Evolutionary conservation across 2,888 invertebrate species (phyloP), one percentile per base, ranked within the genome.

Genomic region (Microctonus brassicae): DNA sequence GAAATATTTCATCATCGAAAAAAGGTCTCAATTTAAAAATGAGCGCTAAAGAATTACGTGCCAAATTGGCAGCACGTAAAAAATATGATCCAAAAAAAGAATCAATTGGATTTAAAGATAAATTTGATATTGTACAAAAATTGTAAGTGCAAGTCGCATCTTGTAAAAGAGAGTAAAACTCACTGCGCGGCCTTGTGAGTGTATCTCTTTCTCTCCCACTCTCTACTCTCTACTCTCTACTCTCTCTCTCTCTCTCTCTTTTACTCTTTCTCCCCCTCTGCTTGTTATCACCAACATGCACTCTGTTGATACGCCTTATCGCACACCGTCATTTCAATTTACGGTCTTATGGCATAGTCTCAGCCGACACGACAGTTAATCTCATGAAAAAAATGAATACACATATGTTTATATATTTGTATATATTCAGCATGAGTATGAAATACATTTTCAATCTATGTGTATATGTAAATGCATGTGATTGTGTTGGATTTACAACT

Each of bases 71-170:
- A 62, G 92, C 94, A 73, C 94, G 93, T 87, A 97, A 96, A 88
- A 95, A 95, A 88, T 92, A 94, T 86, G 96, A 97, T 88, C 96
- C 97, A 53, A 96, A 96, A 88, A 95, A 94, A 88, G 94, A 95
- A 84, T 92, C 93, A 62, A 93, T 97, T 89, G 96, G 96, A 89
- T 93, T 97, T 85, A 94, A 94, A 88, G 94, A 95, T 90, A 97
- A 97, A 89, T 96, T 96, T 86, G 96, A 97, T 88, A 97, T 97
- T 86, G 95, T 97, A 79, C 96, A 97, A 88, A 96, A 97, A 90
- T 92, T 97, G 88, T 97, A 92, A 90, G n/a, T 24, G 36, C 29
- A 55, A 20, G 17, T 4, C 10, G 34, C 34, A 58, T 34, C 9
- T 1, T 29, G 9, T 17, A 47, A 6, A 47, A 7, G 17, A 47